Conservation (phyloP, 2,113 vertebrate species). For the Thomomys bottae region DNA sequence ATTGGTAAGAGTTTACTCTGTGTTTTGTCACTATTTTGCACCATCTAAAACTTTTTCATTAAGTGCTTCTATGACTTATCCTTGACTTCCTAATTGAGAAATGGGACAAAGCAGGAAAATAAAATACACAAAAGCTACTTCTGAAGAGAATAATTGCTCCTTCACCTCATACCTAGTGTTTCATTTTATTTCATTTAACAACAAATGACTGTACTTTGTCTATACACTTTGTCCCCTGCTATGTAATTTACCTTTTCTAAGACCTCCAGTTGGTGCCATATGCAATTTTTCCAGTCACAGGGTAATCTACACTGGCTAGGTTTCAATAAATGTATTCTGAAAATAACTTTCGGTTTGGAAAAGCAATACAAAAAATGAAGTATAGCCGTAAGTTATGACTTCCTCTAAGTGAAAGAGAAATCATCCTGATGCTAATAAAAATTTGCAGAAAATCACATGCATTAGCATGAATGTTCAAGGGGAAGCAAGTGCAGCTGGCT, state of each 20-base stretch:
- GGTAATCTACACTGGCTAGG: background rate
- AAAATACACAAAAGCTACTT: background rate
- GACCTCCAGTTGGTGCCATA: background rate
- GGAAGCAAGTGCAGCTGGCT: constrained; percentile 47
- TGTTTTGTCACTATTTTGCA: constrained; percentile 15
- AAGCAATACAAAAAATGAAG: constrained; percentile 57
- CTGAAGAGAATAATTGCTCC: background rate
- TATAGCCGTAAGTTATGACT: constrained; percentile 46
- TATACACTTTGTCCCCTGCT: background rate
- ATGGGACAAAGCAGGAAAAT: constrained; percentile 15
- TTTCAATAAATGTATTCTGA: constrained; percentile 46
- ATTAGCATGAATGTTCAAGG: constrained; percentile 43
- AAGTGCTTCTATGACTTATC: background rate
- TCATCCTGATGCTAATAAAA: constrained; percentile 63
- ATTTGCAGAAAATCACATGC: constrained; percentile 68
- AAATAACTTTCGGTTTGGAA: constrained; percentile 67
- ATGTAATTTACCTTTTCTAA: constrained; percentile 56
- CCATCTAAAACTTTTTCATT: background rate
- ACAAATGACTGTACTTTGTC: background rate
- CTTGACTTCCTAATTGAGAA: constrained; percentile 36
- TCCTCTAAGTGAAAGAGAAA: constrained; percentile 68
- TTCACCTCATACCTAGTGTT: background rate
- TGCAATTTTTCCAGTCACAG: constrained; percentile 40
- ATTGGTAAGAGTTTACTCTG: background rate
- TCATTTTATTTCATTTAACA: constrained; percentile 55